Evolutionary conservation across 1,140 invertebrate genomes (phyloP), one percentile per base, ranked within the genome.

Genomic region (Saccostrea cuccullata): DNA sequence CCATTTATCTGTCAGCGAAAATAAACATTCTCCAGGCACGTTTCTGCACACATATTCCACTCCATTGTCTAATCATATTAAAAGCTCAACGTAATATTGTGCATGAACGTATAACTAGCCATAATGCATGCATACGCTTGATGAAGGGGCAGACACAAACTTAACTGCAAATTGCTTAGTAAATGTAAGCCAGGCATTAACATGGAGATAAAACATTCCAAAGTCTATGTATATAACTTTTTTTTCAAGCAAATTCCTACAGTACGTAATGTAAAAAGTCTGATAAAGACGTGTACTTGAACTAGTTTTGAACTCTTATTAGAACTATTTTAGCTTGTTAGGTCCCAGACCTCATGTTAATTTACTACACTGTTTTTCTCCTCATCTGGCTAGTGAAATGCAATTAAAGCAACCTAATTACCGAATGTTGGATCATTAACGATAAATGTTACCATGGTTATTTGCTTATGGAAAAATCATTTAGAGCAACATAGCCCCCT

Each of bases 401-500:
- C 70, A 30, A 77, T 36, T 77, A 36, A 77, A 77, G 70, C 70
- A 30, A 26, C 70, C 70, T 11, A 77, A 77, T 77, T 30, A 30
- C 70, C 30, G 30, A 77, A 26, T 30, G 23, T 30, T 77, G 23
- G 23, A 77, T 36, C 58, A 64, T 64, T 64, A 64, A 64, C 58
- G 58, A 64, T 64, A 64, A 64, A 64, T 30, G 70, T 77, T 77
- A 26, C 70, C 26, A 77, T 77, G 70, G 70, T 36, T 30, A 77
- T 77, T 9, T 77, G 70, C 70, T 77, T 77, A 77, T 40, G 23
- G 70, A 26, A 77, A 77, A 77, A 77, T 77, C 70, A 77, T 77
- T 77, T 40, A 8, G 11, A 30, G 36, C 9, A 77, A 77, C 17
- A 30, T 15, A 30, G 11, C 23, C 23, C 30, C 23, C 23, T 0